These are phyloP conservation scores for Polydrusus tereticollis DNA, from an alignment of 2,888 invertebrate genomes.

Conservation along the genomic window DNA sequence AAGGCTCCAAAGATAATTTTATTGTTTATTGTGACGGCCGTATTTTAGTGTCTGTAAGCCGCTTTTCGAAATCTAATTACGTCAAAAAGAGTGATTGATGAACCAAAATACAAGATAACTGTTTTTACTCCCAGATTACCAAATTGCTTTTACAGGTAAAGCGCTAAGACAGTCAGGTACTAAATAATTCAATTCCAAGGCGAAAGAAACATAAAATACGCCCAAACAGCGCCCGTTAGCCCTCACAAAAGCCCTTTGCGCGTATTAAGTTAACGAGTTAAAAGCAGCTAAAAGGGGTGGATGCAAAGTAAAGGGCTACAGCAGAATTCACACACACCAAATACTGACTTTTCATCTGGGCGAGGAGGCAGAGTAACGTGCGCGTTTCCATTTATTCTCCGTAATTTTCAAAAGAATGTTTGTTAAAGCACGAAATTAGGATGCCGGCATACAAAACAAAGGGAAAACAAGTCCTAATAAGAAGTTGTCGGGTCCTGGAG, in stretches of 20 bases:
- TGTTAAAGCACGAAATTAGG: conserved; percentile 52
- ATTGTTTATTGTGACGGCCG: no score
- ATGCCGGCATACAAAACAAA: conserved; percentile 46
- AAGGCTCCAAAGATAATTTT: no score
- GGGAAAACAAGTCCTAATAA: conserved; percentile 36
- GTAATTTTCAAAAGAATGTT: conserved; percentile 53
- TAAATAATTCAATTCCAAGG: conserved; percentile 14
- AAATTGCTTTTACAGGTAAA: background rate
- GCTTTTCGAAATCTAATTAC: no score
- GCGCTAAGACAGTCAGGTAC: background rate
- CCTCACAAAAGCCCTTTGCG: conserved; percentile 9
- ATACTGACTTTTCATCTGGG: conserved; percentile 14
- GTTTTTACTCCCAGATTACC: background rate
- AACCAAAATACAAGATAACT: background rate
- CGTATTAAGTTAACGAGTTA: conserved; percentile 19
- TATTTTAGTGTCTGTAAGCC: no score
- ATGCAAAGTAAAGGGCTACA: conserved; percentile 12
- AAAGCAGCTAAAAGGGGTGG: conserved; percentile 17
- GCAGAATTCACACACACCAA: conserved; percentile 3
- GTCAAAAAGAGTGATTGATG: conserved; percentile 1
- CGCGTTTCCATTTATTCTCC: conserved; percentile 43
- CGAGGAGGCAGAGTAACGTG: conserved; percentile 39
- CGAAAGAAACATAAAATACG: conserved; percentile 18
- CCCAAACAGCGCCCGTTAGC: conserved; percentile 6
- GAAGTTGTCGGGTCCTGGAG: conserved; percentile 16